Conservation (phyloP, 2,113 vertebrate genomes). For the Anas platyrhynchos region DNA sequence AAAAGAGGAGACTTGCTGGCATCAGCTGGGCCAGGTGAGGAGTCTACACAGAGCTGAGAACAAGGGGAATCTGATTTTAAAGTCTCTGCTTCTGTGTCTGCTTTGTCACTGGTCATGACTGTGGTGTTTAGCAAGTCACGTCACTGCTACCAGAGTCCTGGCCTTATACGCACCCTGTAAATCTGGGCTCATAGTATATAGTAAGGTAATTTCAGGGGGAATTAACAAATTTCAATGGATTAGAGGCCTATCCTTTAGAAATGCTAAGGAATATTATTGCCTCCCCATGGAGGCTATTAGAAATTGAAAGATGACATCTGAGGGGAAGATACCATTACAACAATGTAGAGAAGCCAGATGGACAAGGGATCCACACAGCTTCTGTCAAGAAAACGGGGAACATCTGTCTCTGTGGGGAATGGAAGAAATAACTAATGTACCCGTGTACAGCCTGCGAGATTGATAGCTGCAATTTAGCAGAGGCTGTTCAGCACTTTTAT, state of each 20-base stretch:
- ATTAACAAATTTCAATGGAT: neutral
- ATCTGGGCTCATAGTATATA: neutral
- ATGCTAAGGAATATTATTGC: neutral
- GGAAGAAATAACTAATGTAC: conserved; percentile 58
- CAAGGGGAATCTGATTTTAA: neutral
- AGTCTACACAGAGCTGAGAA: neutral
- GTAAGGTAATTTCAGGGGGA: neutral
- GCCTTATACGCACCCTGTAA: neutral
- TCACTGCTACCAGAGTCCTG: neutral
- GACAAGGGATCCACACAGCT: conserved; percentile 29
- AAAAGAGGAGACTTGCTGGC: neutral
- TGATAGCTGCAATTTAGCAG: conserved; percentile 70
- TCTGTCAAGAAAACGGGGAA: conserved; percentile 49
- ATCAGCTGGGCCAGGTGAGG: neutral
- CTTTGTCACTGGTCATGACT: neutral
- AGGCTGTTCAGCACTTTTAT: conserved; percentile 62
- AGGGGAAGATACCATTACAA: conserved; percentile 19
- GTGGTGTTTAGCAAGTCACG: neutral
- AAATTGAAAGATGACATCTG: conserved; percentile 24
- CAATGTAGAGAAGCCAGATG: conserved; percentile 3
- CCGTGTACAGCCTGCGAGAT: conserved; percentile 34
- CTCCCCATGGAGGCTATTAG: conserved; percentile 16
- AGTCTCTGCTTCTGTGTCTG: fast-evolving
- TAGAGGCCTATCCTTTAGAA: neutral
- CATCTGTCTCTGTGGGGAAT: conserved; percentile 44